phyloP scores from a whole-genome alignment of 2,797 vertebrate genomes.

The Hydrophis major region DNA sequence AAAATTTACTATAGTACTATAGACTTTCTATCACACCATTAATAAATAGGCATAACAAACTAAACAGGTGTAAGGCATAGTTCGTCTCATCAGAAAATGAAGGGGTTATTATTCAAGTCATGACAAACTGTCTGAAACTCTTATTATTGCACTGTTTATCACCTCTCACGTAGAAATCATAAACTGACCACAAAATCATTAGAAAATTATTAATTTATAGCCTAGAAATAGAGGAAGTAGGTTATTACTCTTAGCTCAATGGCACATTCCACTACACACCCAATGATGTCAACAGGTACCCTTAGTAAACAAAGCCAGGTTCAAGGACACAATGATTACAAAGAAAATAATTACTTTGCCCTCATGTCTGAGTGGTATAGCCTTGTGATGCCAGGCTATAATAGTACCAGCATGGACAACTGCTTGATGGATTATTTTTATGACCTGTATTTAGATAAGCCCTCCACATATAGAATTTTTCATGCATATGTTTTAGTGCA shows the following conservation, averaged over 20 bases:
- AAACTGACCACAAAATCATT: background rate
- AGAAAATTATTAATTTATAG: conserved; percentile 31
- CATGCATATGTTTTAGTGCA: conserved; percentile 63
- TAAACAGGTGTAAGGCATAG: background rate
- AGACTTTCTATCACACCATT: background rate
- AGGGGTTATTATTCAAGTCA: background rate
- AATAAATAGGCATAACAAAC: background rate
- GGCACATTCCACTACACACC: conserved; percentile 46
- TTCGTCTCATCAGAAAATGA: background rate
- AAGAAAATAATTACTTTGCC: conserved; percentile 45
- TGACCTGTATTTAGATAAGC: conserved; percentile 50
- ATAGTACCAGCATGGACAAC: conserved; percentile 43
- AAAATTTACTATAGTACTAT: background rate
- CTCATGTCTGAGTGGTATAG: conserved; percentile 47
- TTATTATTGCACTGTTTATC: background rate
- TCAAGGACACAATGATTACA: conserved; percentile 30
- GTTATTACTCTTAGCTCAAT: conserved; percentile 13
- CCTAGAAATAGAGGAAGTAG: conserved; percentile 2
- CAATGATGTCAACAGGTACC: conserved; percentile 42
- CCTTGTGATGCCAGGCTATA: conserved; percentile 62
- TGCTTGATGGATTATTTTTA: conserved; percentile 21
- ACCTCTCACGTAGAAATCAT: conserved; percentile 15
- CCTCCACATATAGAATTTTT: conserved; percentile 53
- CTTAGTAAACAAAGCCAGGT: conserved; percentile 16
- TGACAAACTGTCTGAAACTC: conserved; percentile 11